phyloP scores from a whole-genome alignment of 2,797 vertebrate genomes.

The Sebastes vulpes region DNA sequence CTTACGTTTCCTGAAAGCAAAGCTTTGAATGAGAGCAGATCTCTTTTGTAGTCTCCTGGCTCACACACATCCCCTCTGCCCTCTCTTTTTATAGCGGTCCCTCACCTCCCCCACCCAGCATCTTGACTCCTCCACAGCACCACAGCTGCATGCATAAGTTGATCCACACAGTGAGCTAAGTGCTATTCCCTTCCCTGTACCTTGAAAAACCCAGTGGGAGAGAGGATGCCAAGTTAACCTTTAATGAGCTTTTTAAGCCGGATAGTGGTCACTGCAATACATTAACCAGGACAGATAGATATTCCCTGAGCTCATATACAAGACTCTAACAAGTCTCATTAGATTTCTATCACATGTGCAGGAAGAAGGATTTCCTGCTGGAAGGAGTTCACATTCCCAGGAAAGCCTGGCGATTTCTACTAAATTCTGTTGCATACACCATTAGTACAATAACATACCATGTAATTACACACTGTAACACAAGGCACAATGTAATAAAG shows the following conservation, averaged over 20 bases:
- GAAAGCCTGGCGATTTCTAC: neutral
- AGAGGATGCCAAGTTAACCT: neutral
- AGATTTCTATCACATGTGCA: neutral
- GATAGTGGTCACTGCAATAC: neutral
- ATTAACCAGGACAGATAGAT: neutral
- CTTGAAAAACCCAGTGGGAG: neutral
- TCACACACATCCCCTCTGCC: constrained; percentile 10
- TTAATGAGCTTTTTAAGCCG: constrained; percentile 32
- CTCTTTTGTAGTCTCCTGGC: constrained; percentile 34
- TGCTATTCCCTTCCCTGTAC: neutral
- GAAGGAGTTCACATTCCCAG: neutral
- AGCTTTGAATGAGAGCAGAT: constrained; percentile 25
- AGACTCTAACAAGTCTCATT: too few relatives aligned
- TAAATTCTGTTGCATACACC: neutral
- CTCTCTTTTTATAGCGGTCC: constrained; percentile 1
- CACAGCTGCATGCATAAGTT: constrained; percentile 42
- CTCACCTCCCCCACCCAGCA: constrained; percentile 26
- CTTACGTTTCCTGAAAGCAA: constrained; percentile 15
- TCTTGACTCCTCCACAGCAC: constrained; percentile 11
- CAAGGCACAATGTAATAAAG: neutral
- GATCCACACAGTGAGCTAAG: neutral
- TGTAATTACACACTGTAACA: neutral
- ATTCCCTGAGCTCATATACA: too few relatives aligned
- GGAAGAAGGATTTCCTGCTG: neutral
- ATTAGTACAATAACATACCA: neutral